Percentiles rank a stretch among this genome's conserved stretches.
phyloP scores from a whole-genome alignment of 1,140 invertebrate species.

The Drosophila orosa region DNA sequence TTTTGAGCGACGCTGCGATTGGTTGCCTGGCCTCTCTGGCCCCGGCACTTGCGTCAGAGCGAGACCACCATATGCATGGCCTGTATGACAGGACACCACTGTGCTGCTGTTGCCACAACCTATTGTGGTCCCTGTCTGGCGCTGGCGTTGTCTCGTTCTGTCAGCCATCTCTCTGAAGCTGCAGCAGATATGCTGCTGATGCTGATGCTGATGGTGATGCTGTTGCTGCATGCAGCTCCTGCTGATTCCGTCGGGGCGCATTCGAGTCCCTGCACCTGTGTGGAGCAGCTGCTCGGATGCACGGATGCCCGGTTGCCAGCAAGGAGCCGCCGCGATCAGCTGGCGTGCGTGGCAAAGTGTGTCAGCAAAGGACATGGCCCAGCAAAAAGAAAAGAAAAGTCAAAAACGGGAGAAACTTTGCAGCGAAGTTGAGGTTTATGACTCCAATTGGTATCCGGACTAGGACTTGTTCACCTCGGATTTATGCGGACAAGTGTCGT shows the following conservation, averaged over 20 bases:
- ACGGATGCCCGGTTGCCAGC: constrained; percentile 7
- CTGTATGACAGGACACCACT: neutral
- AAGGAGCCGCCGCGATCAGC: constrained; percentile 3
- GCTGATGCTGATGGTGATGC: neutral
- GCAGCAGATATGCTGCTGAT: neutral
- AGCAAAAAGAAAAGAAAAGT: neutral
- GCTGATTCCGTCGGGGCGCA: constrained; percentile 7
- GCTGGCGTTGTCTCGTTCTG: neutral
- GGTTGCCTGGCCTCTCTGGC: constrained; percentile 16
- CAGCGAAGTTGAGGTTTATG: neutral
- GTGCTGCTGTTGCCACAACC: neutral
- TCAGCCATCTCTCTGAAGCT: neutral
- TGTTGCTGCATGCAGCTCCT: neutral
- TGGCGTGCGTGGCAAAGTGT: constrained; percentile 1
- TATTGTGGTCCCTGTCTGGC: neutral
- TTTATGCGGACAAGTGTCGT: constrained; percentile 1
- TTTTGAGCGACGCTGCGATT: constrained; percentile 58
- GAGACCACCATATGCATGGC: neutral
- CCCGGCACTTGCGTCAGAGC: neutral
- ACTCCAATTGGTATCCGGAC: neutral
- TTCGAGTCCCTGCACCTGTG: constrained; percentile 23
- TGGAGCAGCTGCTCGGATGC: constrained; percentile 27
- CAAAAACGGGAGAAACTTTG: neutral
- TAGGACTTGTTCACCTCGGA: neutral
- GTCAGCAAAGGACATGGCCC: constrained; percentile 9